Conservation (phyloP, 2,888 invertebrate genomes). For the Thereva nobilitata region DNA sequence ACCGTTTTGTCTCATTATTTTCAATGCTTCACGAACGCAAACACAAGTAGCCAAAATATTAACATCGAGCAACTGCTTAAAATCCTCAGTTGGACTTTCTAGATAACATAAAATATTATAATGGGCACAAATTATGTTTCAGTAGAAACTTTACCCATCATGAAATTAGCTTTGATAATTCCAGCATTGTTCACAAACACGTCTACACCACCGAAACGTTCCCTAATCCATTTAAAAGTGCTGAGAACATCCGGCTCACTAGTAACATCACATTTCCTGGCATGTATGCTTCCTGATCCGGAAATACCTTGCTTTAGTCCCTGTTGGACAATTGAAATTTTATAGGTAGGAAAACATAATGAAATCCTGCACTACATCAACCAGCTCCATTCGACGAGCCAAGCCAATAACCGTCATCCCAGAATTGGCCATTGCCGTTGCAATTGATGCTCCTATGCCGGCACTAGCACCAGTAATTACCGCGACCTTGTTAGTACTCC, state of each 20-base stretch:
- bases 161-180: constrained; percentile 53
- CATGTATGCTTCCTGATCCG: constrained; percentile 51
- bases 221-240: constrained; percentile 52
- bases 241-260: constrained; percentile 50
- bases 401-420: constrained; percentile 62
- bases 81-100: constrained; percentile 50
- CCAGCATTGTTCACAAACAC: constrained; percentile 58
- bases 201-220: constrained; percentile 51
- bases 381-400: constrained; percentile 59
- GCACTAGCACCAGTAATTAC: constrained; percentile 59
- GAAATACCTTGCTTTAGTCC: constrained; percentile 1
- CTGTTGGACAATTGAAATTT: neutral
- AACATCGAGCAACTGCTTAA: constrained; percentile 54
- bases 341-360: constrained; percentile 1
- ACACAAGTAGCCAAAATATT: constrained; percentile 65
- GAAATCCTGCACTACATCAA: constrained; percentile 53
- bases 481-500: constrained; percentile 50
- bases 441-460: constrained; percentile 58
- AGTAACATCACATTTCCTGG: constrained; percentile 54
- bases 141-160: constrained; percentile 47
- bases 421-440: constrained; percentile 54
- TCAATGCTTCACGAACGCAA: constrained; percentile 63
- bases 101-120: constrained; percentile 36
- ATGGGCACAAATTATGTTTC: constrained; percentile 4
- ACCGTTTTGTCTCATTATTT: constrained; percentile 60